phyloP scores from a whole-genome alignment of 2,888 invertebrate genomes.

The Brassicogethes aeneus region DNA sequence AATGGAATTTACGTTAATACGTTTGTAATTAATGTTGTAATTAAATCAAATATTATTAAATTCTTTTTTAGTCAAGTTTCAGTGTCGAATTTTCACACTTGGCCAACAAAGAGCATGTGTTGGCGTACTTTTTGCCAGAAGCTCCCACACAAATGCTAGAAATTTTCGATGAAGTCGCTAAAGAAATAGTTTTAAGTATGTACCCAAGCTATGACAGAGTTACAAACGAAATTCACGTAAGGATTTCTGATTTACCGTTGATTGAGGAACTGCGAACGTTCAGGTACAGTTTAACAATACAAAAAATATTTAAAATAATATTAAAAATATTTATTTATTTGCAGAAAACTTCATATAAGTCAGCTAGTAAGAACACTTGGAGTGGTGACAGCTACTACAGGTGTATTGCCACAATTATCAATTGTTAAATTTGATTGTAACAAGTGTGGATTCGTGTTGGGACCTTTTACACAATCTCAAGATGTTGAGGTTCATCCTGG shows the following conservation, averaged over 20 bases:
- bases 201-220: slow-evolving; percentile 96
- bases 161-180: slow-evolving; percentile 92
- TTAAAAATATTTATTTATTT: slow-evolving; percentile 6
- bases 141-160: slow-evolving; percentile 96
- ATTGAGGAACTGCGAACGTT: slow-evolving; percentile 94
- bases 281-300: slow-evolving; percentile 41
- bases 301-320: no score
- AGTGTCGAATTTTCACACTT: slow-evolving; percentile 88
- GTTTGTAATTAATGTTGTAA: no score
- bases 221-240: slow-evolving; percentile 85
- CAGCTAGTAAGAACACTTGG: slow-evolving; percentile 90
- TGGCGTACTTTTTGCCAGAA: slow-evolving; percentile 96
- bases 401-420: slow-evolving; percentile 90
- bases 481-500: slow-evolving; percentile 91
- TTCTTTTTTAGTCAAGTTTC: slow-evolving; percentile 56
- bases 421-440: slow-evolving; percentile 96
- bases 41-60: no score
- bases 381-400: slow-evolving; percentile 93
- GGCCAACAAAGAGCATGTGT: slow-evolving; percentile 82
- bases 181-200: slow-evolving; percentile 83
- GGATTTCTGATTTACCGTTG: slow-evolving; percentile 90
- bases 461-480: slow-evolving; percentile 93
- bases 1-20: no score
- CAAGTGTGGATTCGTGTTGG: slow-evolving; percentile 89
- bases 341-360: slow-evolving; percentile 77